Base-by-base conservation (phyloP, 2,797 vertebrate genomes). In the Lithobates sylvaticus region DNA sequence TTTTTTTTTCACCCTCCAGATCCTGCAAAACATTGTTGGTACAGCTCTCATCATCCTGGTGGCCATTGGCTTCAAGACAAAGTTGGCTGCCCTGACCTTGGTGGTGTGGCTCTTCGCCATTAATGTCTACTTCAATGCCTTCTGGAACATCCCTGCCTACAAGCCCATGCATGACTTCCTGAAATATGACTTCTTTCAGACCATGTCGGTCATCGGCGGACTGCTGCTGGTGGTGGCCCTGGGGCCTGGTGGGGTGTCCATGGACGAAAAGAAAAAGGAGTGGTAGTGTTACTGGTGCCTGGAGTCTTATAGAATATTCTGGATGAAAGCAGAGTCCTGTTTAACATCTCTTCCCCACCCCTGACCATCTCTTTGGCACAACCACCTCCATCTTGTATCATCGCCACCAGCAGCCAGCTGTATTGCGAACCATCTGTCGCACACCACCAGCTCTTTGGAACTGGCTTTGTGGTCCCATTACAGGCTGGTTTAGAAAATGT, bases 131-230 rank as follows among this genome's bases (percentile, higher is more conserved):
- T 98, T 99, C 95, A 99, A 99, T 54, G 97, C 98, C 88, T 99
- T 99, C 96, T 99, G 98, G 98, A 96, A 95, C 91, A 88, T 99
- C 88, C 97, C 98, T 0, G 92, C 94, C 88, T 99, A 99, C 92
- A 99, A 99, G 89, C 98, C 98, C 91, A 99, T 99, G 98, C 97
- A 99, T 1, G 98, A 99, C 94, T 99, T 99, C 95, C 97, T 99
- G 89, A 99, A 97, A 91, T 99, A 99, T 0, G 98, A 99, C 93
- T 99, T 99, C 96, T 99, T 99, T 95, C 98, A 99, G 95, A 99
- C 97, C 93, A 98, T 97, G 90, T 99, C 98, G 0, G 98, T 99
- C 87, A 97, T 99, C 3, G 98, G 98, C 2, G 98, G 98, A 72
- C 93, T 99, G 87, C 96, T 99, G 72, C 91, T 99, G 3, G 97